Evolutionary conservation across 2,888 invertebrate species (phyloP), one percentile per base, ranked within the genome.

Genomic region (Lagria hirta): DNA sequence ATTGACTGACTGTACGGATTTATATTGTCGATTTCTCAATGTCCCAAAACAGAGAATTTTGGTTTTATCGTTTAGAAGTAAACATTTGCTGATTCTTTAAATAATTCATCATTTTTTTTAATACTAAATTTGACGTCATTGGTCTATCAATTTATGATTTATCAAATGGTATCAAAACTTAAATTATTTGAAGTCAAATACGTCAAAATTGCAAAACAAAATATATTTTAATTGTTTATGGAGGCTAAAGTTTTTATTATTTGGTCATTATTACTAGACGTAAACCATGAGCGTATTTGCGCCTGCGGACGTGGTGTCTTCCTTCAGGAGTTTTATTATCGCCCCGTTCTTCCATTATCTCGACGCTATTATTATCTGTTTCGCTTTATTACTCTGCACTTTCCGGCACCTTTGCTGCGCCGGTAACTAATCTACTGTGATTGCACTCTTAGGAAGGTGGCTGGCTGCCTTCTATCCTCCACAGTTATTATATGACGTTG

Each of bases 261-360:
- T n/a, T n/a, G n/a, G n/a, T n/a, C n/a, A n/a, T n/a, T n/a, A n/a
- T n/a, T n/a, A n/a, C n/a, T n/a, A n/a, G n/a, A n/a, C n/a, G n/a
- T n/a, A n/a, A n/a, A n/a, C n/a, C n/a, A n/a, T n/a, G n/a, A n/a
- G n/a, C n/a, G n/a, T n/a, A n/a, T n/a, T n/a, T n/a, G n/a, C n/a
- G 52, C 45, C 54, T 52, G 45, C 42, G 29, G 41, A 38, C 30
- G 41, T 41, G 29, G 17, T 11, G 18, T 18, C 33, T 26, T 40
- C 45, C 48, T 41, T 22, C 43, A 37, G 47, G 55, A 55, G 58
- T 58, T 60, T 60, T 58, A 60, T 60, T 58, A 62, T 62, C 58
- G 54, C 58, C 58, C 58, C 52, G 59, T 58, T 62, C 61, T 57
- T 64, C 63, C 63, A 61, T 63, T 63, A 63, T 60, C 61, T 61